phyloP scores from a whole-genome alignment of 2,113 vertebrate species.

The Sorex fumeus region DNA sequence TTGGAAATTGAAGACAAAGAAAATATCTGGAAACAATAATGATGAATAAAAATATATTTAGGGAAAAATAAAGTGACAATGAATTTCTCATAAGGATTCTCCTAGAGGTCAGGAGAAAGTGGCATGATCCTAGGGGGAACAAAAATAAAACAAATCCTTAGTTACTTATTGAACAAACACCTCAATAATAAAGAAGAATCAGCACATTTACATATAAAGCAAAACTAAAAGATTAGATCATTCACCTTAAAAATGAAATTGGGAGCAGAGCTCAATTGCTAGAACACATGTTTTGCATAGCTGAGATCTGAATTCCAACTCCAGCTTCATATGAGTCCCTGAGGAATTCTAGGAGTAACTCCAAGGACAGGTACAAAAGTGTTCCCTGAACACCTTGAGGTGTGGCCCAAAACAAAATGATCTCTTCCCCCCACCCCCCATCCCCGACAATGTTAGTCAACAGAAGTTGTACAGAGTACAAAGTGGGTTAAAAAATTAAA shows the following conservation, averaged over 20 bases:
- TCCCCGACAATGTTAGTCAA: neutral
- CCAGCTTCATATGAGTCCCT: no score
- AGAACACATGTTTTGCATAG: no score
- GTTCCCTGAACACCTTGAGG: no score
- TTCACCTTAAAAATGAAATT: no score
- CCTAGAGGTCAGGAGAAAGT: neutral
- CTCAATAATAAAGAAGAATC: neutral
- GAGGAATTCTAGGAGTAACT: no score
- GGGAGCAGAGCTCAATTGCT: no score
- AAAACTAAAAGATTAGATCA: conserved; percentile 21
- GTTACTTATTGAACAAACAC: neutral
- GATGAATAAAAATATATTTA: neutral
- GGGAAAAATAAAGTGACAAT: neutral
- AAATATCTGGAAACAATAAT: conserved; percentile 2
- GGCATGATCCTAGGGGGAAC: neutral
- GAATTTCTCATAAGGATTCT: neutral
- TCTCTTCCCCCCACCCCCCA: neutral
- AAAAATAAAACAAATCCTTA: no score
- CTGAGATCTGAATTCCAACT: no score
- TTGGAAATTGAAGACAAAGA: neutral
- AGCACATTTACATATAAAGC: neutral
- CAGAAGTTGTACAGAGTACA: neutral
- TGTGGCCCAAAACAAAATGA: no score
- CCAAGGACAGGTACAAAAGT: no score
- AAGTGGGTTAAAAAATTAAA: neutral